Base-by-base conservation (phyloP, 2,888 invertebrate species). In the Drosophila setosimentum region DNA sequence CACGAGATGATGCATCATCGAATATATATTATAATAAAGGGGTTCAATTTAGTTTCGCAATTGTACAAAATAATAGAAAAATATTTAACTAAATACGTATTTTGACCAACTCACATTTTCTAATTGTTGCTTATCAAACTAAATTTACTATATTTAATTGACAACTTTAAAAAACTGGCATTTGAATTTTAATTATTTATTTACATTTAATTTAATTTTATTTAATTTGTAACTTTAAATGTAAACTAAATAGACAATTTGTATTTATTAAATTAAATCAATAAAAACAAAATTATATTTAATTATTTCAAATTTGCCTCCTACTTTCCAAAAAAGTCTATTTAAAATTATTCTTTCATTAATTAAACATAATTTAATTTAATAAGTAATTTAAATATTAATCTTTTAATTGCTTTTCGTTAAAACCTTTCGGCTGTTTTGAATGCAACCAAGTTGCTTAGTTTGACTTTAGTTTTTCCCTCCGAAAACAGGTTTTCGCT, bases 71-170 rank as follows among this genome's bases (percentile, higher is more conserved):
- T 4, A 16, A 24, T 24, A 16, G 1, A 4, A 16, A 16, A 45
- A 1, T 16, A 45, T 45, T 8, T 16, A 16, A 24, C 7, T 45
- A 2, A 45, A 45, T 45, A 13, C 21, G 21, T 21, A 21, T 45
- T 21, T 6, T 13, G 13, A 42, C 6, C 13, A 6, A 3, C 2
- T 21, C 21, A 21, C 21, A 3, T 8, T 45, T 18, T 2, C 3
- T 2, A 45, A 21, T 13, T 21, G 13, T 21, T 5, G 11, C 4
- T 10, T 4, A 40, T n/a, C 10, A n/a, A 40, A 4, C 10, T 40
- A 10, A 0, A 4, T 0, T n/a, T 4, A 10, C 10, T n/a, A 0
- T 0, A 18, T 37, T n/a, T 40, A 1, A n/a, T 3, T 40, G 35
- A 2, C 35, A 18, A 7, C 35, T 37, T 7, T 2, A 18, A 18